Percentiles rank a stretch among this genome's conserved stretches.
Conservation (phyloP, 2,113 vertebrate species). For the Stigmatopora argus region DNA sequence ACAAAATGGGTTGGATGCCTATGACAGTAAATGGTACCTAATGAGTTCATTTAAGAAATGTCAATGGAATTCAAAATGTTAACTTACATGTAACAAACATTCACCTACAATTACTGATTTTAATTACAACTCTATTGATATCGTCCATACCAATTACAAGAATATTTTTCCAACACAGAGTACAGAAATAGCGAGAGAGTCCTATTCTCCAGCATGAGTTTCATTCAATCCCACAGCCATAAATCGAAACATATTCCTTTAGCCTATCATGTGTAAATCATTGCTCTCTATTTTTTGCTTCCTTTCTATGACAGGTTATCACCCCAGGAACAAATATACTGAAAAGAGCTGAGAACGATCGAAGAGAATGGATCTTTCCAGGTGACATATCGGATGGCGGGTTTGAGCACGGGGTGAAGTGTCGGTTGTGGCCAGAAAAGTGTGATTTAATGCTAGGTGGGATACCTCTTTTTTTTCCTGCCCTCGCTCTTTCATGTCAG, state of each 20-base stretch:
- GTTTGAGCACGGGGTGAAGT: conserved; percentile 31
- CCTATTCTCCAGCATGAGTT: conserved; percentile 21
- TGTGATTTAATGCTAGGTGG: conserved; percentile 78
- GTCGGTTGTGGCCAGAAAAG: conserved; percentile 24
- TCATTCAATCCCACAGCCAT: conserved; percentile 41
- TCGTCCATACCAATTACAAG: no score
- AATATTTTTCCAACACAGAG: no score
- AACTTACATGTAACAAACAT: no score
- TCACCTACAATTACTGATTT: no score
- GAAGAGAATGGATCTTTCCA: conserved; percentile 53
- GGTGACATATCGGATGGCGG: conserved; percentile 65
- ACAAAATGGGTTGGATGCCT: no score
- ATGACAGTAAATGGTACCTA: no score
- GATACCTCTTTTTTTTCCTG: conserved; percentile 67
- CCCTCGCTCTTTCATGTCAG: conserved; percentile 78
- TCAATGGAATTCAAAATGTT: no score
- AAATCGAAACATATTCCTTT: conserved; percentile 67
- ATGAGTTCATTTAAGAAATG: no score
- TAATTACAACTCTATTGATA: no score
- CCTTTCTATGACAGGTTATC: conserved; percentile 71
- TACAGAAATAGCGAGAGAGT: neutral
- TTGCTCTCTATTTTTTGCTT: conserved; percentile 51
- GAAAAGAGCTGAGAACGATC: conserved; percentile 33
- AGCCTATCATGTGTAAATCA: conserved; percentile 46
- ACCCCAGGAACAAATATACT: conserved; percentile 45